A percentile compares a stretch with the other conserved stretches of the same genome.
Conservation (phyloP, 2,888 invertebrate genomes). For the Nomada ferruginata region DNA sequence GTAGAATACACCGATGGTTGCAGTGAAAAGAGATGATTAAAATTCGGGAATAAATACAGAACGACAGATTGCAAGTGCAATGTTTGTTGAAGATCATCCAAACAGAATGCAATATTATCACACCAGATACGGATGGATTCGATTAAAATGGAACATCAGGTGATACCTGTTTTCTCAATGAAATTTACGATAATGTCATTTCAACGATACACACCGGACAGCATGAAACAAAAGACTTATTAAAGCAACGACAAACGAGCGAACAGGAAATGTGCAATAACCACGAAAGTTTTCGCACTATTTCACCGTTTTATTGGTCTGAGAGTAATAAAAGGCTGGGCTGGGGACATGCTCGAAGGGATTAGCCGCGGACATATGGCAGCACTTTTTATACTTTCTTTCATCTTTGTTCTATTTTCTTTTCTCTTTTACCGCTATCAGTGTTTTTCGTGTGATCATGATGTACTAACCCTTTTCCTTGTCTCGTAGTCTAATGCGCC, state of each 20-base stretch:
- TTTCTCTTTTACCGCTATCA: neutral
- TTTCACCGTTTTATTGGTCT: conserved; percentile 17
- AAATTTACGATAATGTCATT: conserved; percentile 12
- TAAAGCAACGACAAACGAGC: conserved; percentile 27
- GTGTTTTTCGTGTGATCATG: neutral
- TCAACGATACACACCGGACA: too few species aligned
- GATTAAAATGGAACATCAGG: neutral
- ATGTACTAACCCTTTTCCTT: conserved; percentile 93
- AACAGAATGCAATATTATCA: neutral
- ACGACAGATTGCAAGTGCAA: too few species aligned
- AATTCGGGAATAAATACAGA: too few species aligned
- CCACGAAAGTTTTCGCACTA: conserved; percentile 11
- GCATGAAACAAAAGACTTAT: conserved; percentile 9
- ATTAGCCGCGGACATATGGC: conserved; percentile 19
- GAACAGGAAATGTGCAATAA: conserved; percentile 6
- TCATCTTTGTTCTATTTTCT: neutral
- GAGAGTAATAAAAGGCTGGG: conserved; percentile 18
- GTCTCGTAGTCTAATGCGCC: conserved; percentile 98
- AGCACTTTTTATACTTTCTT: neutral
- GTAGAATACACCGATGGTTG: too few species aligned
- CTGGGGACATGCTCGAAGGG: conserved; percentile 24
- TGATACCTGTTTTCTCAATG: neutral
- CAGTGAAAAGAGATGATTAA: too few species aligned
- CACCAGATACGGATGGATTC: neutral
- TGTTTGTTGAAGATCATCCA: too few species aligned